Percentiles rank a stretch among this genome's conserved stretches.
phyloP scores from a whole-genome alignment of 2,113 vertebrate species.

The Nansenia antarctica region DNA sequence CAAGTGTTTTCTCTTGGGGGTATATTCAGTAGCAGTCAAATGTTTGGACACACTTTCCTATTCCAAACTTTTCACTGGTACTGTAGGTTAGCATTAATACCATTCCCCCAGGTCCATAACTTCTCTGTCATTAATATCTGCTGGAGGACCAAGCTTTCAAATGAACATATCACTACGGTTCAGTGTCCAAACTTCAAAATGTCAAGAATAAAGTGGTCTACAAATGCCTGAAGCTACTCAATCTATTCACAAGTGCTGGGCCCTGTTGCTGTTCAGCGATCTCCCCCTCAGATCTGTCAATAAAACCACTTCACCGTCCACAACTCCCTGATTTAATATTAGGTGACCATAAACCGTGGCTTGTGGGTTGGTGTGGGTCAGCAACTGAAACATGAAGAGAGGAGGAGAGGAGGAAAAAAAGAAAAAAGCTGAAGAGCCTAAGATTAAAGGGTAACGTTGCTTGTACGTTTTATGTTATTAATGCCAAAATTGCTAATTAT shows the following conservation, averaged over 20 bases:
- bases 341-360: conserved; percentile 38
- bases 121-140: too few species aligned
- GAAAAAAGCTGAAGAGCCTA: conserved; percentile 37
- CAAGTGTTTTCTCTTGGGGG: too few species aligned
- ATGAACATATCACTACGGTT: not conserved
- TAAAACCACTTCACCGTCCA: conserved; percentile 43
- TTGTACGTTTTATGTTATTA: conserved; percentile 68
- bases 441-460: conserved; percentile 72
- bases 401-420: conserved; percentile 6
- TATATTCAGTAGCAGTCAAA: too few species aligned
- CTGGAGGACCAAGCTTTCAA: not conserved
- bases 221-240: not conserved
- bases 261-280: conserved; percentile 12
- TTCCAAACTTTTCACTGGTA: too few species aligned
- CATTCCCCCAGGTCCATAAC: too few species aligned
- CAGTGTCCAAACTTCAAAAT: not conserved
- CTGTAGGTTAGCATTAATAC: too few species aligned
- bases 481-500: conserved; percentile 72
- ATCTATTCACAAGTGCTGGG: conserved; percentile 13
- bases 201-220: not conserved
- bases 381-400: conserved; percentile 17
- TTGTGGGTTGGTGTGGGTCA: conserved; percentile 62
- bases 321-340: conserved; percentile 53
- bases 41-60: too few species aligned
- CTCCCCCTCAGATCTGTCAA: conserved; percentile 52